Conservation (phyloP, 2,797 vertebrate genomes). For the Tympanoctomys barrerae region DNA sequence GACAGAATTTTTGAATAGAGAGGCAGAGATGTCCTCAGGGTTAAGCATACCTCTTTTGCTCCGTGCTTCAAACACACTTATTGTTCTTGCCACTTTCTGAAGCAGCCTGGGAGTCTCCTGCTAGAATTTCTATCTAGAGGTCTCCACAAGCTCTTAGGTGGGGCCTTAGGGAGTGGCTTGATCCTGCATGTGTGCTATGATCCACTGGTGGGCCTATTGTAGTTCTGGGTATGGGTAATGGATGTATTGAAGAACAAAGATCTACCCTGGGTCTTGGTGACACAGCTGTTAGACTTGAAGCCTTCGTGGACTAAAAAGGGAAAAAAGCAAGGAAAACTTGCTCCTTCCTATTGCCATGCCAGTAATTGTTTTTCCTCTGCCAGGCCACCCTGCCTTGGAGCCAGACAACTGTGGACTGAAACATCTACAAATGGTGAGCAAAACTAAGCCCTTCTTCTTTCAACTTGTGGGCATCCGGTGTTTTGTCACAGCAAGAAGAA, state of each 20-base stretch:
- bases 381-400: background rate
- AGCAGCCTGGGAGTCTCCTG: background rate
- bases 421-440: background rate
- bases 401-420: background rate
- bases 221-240: background rate
- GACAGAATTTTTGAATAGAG: background rate
- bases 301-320: background rate
- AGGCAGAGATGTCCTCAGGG: background rate
- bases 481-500: background rate
- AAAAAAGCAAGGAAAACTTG: background rate
- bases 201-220: background rate
- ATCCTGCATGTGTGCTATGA: background rate
- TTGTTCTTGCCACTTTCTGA: background rate
- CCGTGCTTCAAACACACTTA: background rate
- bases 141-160: background rate
- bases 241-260: background rate
- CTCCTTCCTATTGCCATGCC: background rate
- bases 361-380: background rate
- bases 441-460: background rate
- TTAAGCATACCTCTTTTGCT: background rate
- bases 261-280: background rate
- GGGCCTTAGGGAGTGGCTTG: background rate
- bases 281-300: background rate
- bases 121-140: background rate
- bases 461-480: background rate